phyloP scores from a whole-genome alignment of 92 coral and sea anemone genomes.

The Palythoa grandis region DNA sequence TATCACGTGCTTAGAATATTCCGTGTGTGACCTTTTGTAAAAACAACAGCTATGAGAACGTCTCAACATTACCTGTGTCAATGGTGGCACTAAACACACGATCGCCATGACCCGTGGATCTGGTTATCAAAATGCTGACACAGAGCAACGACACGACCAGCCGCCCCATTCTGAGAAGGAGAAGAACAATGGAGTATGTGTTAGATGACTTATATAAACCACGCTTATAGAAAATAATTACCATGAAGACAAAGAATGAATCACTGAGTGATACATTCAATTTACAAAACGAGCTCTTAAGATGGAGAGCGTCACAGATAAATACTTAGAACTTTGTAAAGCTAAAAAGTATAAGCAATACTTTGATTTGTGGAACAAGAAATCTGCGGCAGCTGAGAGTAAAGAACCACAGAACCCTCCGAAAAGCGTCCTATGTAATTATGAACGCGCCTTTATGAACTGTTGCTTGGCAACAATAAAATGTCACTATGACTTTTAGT shows the following conservation, averaged over 20 bases:
- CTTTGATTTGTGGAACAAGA: not conserved
- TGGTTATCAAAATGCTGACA: constrained; percentile 1
- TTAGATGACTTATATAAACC: not conserved
- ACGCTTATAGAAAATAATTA: not conserved
- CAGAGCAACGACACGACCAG: not conserved
- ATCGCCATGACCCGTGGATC: constrained; percentile 16
- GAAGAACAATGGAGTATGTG: not conserved
- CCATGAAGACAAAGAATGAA: not conserved
- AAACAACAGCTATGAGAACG: not conserved
- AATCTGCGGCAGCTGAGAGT: not conserved
- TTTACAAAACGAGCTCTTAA: not conserved
- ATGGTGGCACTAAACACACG: constrained; percentile 14
- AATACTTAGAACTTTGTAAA: not conserved
- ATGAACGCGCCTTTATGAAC: constrained; percentile 19
- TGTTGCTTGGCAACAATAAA: constrained; percentile 33
- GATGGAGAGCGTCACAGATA: not conserved
- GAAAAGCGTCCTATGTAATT: too few relatives aligned
- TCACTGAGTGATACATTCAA: not conserved
- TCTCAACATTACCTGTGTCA: constrained; percentile 25
- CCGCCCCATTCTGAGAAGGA: constrained; percentile 22
- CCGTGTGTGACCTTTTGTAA: not conserved
- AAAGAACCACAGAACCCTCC: not conserved
- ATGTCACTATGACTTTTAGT: constrained; percentile 26
- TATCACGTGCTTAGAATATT: not conserved
- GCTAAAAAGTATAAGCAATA: not conserved